Evolutionary conservation across 35 echinoderm and acorn worm species (phyloP), one percentile per base, ranked within the genome.

Genomic region (Patiria miniata): DNA sequence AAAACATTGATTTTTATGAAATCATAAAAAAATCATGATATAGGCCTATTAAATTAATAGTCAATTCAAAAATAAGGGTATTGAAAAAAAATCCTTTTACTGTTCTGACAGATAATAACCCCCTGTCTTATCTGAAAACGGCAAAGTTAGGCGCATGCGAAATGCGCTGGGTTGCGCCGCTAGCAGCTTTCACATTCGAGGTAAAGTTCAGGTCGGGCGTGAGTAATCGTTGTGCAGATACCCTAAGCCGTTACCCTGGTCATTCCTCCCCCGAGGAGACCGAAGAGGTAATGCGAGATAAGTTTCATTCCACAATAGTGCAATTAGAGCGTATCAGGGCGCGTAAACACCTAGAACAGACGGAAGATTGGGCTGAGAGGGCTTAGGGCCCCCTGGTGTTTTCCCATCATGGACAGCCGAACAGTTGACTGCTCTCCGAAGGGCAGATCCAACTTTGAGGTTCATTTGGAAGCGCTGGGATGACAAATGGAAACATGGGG

Each of bases 21-120:
- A n/a, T n/a, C n/a, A n/a, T n/a, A n/a, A n/a, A n/a, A n/a, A n/a
- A n/a, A n/a, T n/a, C n/a, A n/a, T n/a, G n/a, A n/a, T n/a, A n/a
- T n/a, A n/a, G n/a, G n/a, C n/a, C n/a, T n/a, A n/a, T n/a, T n/a
- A n/a, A n/a, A n/a, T n/a, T n/a, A n/a, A n/a, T n/a, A n/a, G n/a
- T n/a, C n/a, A n/a, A n/a, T n/a, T n/a, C n/a, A n/a, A n/a, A n/a
- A n/a, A n/a, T n/a, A n/a, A n/a, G n/a, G n/a, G n/a, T n/a, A n/a
- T n/a, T n/a, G n/a, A n/a, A n/a, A n/a, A n/a, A n/a, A n/a, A n/a
- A n/a, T 6, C 42, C 42, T 47, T 47, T 47, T 47, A 12, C 42
- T 6, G 85, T 88, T 22, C 88, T 42, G 81, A 91, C 85, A 1
- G 89, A 95, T 54, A 95, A 95, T 42, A 95, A 95, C 47, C 93